A percentile compares a stretch with the other conserved stretches of the same genome.
Evolutionary conservation across 2,113 vertebrate genomes (phyloP).

Genomic region (Microtus montanus): DNA sequence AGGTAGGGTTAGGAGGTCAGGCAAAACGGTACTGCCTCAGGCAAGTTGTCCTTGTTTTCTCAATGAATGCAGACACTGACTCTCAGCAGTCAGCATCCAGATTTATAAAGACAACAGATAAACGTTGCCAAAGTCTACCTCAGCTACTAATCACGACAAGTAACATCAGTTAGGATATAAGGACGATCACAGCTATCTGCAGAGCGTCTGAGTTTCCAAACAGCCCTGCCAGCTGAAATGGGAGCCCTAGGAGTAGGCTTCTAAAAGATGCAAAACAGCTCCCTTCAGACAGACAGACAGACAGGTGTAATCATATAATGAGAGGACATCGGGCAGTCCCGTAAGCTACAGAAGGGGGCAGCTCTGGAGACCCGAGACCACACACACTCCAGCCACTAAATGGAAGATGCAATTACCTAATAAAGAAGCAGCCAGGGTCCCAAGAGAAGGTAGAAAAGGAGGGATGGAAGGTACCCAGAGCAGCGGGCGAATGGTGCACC

Average conservation of each 20-base stretch:
- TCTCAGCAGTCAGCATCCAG: neutral
- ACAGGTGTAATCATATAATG: neutral
- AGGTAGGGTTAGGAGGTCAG: neutral
- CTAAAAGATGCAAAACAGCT: neutral
- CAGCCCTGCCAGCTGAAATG: neutral
- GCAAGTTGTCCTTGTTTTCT: neutral
- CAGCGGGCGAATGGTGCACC: neutral
- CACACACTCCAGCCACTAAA: neutral
- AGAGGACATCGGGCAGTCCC: neutral
- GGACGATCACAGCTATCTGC: neutral
- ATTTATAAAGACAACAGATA: neutral
- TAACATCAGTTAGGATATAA: neutral
- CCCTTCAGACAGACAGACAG: neutral
- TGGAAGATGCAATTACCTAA: neutral
- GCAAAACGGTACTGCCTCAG: neutral
- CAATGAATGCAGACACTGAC: constrained; percentile 1
- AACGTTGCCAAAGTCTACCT: neutral
- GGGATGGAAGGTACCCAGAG: neutral
- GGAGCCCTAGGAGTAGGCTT: neutral
- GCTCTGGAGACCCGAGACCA: neutral
- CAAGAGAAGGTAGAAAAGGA: neutral
- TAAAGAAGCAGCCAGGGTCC: neutral
- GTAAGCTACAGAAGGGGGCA: neutral
- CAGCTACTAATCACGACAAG: neutral
- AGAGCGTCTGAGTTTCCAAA: neutral